Evolutionary conservation across 2,888 invertebrate genomes (phyloP).

Genomic region (Drosophila lutescens): DNA sequence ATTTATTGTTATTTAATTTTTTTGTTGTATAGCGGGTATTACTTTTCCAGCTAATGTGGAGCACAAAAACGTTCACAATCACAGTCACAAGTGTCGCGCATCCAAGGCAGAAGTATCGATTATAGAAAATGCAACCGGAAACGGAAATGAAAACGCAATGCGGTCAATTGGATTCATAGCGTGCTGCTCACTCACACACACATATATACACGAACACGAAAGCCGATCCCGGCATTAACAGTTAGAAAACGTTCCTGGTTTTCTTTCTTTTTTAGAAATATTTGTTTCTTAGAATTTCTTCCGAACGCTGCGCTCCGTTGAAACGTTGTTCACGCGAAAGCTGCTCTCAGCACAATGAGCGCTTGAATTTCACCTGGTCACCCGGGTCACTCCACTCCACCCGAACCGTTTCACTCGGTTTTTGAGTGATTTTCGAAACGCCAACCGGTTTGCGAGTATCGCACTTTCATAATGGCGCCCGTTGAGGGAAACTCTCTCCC

Average conservation of each 20-base stretch:
- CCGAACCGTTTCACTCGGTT: slow-evolving; percentile 55
- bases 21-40: background rate
- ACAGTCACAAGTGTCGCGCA: slow-evolving; percentile 23
- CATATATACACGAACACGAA: slow-evolving; percentile 37
- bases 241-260: slow-evolving; percentile 34
- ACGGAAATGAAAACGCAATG: slow-evolving; percentile 52
- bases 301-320: slow-evolving; percentile 47
- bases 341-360: slow-evolving; percentile 83
- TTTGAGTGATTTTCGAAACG: slow-evolving; percentile 68
- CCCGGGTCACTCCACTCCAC: slow-evolving; percentile 33
- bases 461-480: slow-evolving; percentile 81
- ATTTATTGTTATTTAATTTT: slow-evolving; percentile 21
- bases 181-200: slow-evolving; percentile 34
- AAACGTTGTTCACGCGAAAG: slow-evolving; percentile 83
- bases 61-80: slow-evolving; percentile 39
- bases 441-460: slow-evolving; percentile 74
- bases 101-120: slow-evolving; percentile 48
- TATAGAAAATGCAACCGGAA: slow-evolving; percentile 27
- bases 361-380: slow-evolving; percentile 80
- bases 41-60: slow-evolving; percentile 3
- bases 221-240: slow-evolving; percentile 46
- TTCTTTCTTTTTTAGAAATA: background rate
- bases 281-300: slow-evolving; percentile 16
- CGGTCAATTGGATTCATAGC: slow-evolving; percentile 70
- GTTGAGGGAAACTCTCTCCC: slow-evolving; percentile 26